These are phyloP conservation scores for Microctenopoma steveboyesi DNA, from an alignment of 2,797 vertebrate species.

Conservation along the genomic window DNA sequence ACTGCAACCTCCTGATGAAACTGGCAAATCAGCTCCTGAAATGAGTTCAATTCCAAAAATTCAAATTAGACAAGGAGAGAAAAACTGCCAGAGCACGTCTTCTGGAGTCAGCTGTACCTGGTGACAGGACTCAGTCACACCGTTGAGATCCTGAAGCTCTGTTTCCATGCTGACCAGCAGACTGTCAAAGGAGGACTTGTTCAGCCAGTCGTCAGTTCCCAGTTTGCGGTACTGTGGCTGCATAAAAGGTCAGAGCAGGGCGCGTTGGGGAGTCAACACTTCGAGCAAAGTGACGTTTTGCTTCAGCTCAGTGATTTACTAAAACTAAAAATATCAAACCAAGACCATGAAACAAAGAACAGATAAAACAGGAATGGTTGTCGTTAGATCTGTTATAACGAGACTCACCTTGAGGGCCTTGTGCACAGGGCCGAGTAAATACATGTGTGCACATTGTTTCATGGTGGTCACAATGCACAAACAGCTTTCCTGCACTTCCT, in stretches of 20 bases:
- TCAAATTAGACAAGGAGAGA: too few species aligned
- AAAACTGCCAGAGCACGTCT: too few species aligned
- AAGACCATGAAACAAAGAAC: too few species aligned
- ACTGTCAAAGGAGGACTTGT: constrained; percentile 37
- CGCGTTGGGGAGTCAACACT: not conserved
- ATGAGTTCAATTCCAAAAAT: not conserved
- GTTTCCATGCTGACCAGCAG: constrained; percentile 54
- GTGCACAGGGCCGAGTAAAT: constrained; percentile 64
- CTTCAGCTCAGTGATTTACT: too few species aligned
- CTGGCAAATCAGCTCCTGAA: constrained; percentile 83
- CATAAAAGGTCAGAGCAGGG: not conserved
- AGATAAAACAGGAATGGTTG: too few species aligned
- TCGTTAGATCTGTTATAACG: too few species aligned
- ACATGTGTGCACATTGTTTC: constrained; percentile 56
- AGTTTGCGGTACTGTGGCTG: constrained; percentile 74
- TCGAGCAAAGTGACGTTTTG: too few species aligned
- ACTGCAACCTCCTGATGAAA: constrained; percentile 84
- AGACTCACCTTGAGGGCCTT: constrained; percentile 69
- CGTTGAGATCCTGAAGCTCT: constrained; percentile 54
- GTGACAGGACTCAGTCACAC: constrained; percentile 28
- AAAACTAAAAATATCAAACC: too few species aligned
- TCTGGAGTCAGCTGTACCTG: constrained; percentile 62
- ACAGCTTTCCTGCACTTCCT: constrained; percentile 46
- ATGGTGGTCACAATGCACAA: constrained; percentile 58
- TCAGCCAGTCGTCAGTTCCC: constrained; percentile 78